These are phyloP conservation scores for Oikopleura albicans DNA, from an alignment of 23 tunicate genomes.

Conservation along the genomic window DNA sequence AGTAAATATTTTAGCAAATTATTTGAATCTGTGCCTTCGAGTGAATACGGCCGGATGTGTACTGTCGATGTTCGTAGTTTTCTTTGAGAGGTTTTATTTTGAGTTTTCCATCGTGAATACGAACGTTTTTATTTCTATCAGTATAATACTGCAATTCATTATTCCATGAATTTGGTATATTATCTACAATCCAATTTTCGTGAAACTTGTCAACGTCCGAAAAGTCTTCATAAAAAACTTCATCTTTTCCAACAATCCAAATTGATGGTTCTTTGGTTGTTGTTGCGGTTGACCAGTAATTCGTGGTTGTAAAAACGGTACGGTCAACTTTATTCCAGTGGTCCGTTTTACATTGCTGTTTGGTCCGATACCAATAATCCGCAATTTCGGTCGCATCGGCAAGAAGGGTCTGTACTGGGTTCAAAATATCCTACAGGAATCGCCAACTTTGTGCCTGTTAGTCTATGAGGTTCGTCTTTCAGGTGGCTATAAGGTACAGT, in stretches of 20 bases:
- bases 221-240: not conserved
- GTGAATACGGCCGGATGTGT: slow-evolving; percentile 73
- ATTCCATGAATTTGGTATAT: not conserved
- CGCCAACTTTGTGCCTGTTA: not conserved
- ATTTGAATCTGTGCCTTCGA: too few relatives aligned
- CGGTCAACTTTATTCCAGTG: too few relatives aligned
- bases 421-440: not conserved
- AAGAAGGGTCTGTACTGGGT: too few relatives aligned
- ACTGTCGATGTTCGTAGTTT: slow-evolving; percentile 20
- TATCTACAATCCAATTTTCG: not conserved
- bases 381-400: too few relatives aligned
- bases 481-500: too few relatives aligned
- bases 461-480: not conserved
- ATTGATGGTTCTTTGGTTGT: not conserved
- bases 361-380: too few relatives aligned
- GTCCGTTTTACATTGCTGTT: too few relatives aligned
- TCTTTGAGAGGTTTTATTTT: slow-evolving; percentile 23
- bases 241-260: not conserved
- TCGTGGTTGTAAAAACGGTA: not conserved
- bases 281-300: not conserved
- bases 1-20: too few relatives aligned
- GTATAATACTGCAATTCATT: not conserved
- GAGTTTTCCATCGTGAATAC: not conserved
- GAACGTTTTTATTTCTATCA: not conserved
- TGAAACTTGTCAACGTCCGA: not conserved